Conservation (phyloP, 1,140 invertebrate species). For the Listronotus bonariensis region DNA sequence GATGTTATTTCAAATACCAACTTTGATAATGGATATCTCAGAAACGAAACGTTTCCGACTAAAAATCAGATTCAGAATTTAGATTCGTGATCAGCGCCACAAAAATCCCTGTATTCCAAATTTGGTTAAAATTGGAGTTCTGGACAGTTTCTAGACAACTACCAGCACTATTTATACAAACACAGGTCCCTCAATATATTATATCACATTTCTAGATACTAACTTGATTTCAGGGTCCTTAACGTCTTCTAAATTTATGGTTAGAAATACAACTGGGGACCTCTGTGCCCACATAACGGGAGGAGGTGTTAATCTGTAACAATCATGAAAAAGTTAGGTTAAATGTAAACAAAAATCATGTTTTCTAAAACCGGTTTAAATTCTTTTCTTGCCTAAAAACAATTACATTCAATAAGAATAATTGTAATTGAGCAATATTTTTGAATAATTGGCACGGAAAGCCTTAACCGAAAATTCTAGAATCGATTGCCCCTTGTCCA, state of each 20-base stretch:
- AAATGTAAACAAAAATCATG: constrained; percentile 10
- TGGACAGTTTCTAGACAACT: too few species aligned
- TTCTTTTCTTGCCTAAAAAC: not conserved
- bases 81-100: too few species aligned
- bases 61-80: too few species aligned
- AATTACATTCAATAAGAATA: too few species aligned
- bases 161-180: too few species aligned
- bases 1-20: too few species aligned
- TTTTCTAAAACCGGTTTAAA: not conserved
- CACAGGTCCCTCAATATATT: too few species aligned
- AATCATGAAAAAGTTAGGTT: constrained; percentile 44
- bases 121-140: too few species aligned
- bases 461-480: constrained; percentile 36
- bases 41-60: too few species aligned
- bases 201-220: too few species aligned
- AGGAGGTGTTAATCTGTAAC: constrained; percentile 64
- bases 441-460: not conserved
- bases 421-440: constrained; percentile 3
- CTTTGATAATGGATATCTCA: too few species aligned
- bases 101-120: too few species aligned
- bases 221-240: constrained; percentile 80
- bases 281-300: constrained; percentile 92
- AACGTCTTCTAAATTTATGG: constrained; percentile 88
- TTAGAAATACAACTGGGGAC: constrained; percentile 78
- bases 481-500: constrained; percentile 32